Evolutionary conservation across 1,140 invertebrate genomes (phyloP).

Genomic region (Hetaerina americana): DNA sequence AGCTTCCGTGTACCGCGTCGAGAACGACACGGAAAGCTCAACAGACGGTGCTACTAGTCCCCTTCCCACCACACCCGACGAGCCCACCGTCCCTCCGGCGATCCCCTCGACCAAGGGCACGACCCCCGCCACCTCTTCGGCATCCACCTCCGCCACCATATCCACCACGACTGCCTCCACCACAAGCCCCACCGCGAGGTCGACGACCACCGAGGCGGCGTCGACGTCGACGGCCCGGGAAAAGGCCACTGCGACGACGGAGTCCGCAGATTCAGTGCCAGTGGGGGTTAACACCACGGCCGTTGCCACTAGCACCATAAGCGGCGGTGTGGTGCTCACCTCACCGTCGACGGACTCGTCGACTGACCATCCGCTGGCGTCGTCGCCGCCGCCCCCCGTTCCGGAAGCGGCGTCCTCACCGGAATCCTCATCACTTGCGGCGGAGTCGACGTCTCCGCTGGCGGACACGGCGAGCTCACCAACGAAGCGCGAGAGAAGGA

Average conservation of each 20-base stretch:
- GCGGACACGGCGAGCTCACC: not conserved
- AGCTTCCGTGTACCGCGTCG: not conserved
- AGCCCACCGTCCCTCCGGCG: not conserved
- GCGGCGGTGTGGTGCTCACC: not conserved
- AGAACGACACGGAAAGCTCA: not conserved
- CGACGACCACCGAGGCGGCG: not conserved
- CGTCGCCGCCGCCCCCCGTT: not conserved
- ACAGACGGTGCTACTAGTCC: constrained; percentile 26
- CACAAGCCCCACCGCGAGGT: constrained; percentile 10
- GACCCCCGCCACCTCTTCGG: not conserved
- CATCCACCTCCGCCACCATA: not conserved
- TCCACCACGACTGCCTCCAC: constrained; percentile 5
- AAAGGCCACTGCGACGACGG: not conserved
- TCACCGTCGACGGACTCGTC: not conserved
- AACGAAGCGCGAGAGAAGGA: not conserved
- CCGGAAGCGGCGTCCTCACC: not conserved
- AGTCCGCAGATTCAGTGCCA: no score
- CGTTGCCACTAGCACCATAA: no score
- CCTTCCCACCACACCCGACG: not conserved
- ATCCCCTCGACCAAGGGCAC: not conserved
- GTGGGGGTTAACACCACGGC: no score
- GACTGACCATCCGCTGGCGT: not conserved
- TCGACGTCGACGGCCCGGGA: not conserved
- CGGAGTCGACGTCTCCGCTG: not conserved
- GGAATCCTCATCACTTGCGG: not conserved